Conservation (phyloP, 2,113 vertebrate genomes). For the Turnix velox region DNA sequence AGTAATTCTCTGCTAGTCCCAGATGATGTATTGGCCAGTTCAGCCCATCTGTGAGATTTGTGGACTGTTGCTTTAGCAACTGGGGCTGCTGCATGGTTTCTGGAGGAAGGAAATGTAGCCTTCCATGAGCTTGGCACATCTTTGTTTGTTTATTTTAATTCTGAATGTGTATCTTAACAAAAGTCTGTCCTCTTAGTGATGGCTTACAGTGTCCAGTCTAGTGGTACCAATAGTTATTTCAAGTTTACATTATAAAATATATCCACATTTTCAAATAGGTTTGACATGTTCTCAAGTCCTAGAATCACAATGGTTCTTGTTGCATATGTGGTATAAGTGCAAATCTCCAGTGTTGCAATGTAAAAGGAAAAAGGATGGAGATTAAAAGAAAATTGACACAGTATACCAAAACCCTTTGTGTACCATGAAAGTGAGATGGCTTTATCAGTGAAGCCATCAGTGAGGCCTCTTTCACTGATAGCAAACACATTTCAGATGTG, state of each 20-base stretch:
- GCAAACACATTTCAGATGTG: background rate
- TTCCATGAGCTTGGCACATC: background rate
- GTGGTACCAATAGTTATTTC: background rate
- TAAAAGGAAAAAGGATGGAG: background rate
- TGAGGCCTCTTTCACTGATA: background rate
- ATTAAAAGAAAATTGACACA: background rate
- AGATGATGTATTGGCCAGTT: background rate
- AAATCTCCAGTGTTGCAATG: background rate
- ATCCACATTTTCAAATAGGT: background rate
- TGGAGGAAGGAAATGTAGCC: background rate
- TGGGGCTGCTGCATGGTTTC: background rate
- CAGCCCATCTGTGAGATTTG: background rate
- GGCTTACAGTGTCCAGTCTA: background rate
- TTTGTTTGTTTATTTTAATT: background rate
- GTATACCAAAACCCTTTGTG: background rate
- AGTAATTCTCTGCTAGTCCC: background rate
- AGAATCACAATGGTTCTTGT: background rate
- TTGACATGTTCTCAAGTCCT: background rate
- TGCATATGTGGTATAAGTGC: background rate
- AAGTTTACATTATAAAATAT: background rate
- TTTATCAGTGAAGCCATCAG: background rate
- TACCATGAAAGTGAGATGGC: background rate
- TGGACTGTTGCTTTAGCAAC: background rate
- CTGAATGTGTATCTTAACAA: background rate
- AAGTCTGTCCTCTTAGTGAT: accelerated